Evolutionary conservation across 2,113 vertebrate genomes (phyloP).

Genomic region (Cinclus cinclus): DNA sequence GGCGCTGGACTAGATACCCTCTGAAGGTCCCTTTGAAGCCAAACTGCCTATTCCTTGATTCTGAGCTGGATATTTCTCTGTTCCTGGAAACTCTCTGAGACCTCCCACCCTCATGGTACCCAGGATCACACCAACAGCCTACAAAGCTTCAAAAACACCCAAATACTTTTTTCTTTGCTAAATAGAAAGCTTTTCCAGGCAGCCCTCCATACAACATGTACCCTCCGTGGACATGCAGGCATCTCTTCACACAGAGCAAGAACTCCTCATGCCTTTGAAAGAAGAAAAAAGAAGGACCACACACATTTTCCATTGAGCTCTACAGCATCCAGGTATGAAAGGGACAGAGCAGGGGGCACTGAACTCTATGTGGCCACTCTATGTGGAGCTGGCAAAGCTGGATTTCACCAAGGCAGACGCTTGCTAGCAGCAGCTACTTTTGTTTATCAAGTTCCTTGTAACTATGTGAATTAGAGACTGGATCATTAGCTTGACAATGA

Average conservation of each 20-base stretch:
- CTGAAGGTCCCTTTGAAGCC: neutral
- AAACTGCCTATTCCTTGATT: neutral
- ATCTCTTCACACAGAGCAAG: neutral
- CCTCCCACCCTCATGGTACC: neutral
- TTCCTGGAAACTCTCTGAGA: neutral
- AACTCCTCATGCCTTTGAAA: neutral
- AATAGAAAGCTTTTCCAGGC: neutral
- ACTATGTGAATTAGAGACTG: constrained; percentile 15
- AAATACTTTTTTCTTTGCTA: neutral
- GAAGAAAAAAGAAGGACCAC: neutral
- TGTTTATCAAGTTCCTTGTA: constrained; percentile 41
- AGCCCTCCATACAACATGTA: neutral
- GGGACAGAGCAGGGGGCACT: neutral
- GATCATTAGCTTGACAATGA: constrained; percentile 65
- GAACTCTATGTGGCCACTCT: neutral
- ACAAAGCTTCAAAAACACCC: neutral
- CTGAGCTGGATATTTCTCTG: neutral
- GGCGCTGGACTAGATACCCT: neutral
- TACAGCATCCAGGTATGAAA: neutral
- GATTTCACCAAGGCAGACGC: neutral
- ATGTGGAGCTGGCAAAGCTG: neutral
- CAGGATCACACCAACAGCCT: neutral
- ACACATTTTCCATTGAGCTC: neutral
- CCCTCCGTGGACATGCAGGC: neutral
- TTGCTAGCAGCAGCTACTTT: constrained; percentile 30